Base-by-base conservation (phyloP, 2,113 vertebrate genomes). In the Microcebus lehilahytsara region DNA sequence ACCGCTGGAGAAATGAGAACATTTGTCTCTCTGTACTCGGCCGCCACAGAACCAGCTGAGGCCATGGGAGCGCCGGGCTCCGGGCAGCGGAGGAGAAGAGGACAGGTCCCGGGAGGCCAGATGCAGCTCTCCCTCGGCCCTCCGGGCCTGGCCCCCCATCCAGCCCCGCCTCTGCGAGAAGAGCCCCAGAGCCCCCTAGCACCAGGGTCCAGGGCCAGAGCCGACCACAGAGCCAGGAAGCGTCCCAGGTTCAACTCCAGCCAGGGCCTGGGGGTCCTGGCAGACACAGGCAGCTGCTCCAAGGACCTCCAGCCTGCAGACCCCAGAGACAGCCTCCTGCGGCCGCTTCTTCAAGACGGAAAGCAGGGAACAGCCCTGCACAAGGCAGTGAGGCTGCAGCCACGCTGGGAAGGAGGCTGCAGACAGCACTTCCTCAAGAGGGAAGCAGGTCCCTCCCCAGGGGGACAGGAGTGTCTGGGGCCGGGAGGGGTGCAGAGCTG, bases 11-110 rank as follows among this genome's bases (percentile, higher is more conserved):
- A 78, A 49, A 40, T 0, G 4, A 37, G 27, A 19, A 32, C 3
- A 0, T 25, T 19, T 17, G 0, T 6, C 56, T 51, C 74, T 62
- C 67, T 77, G 7, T 67, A 23, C 46, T 27, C 4, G 3, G 9
- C 49, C 62, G 1, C 10, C 4, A 6, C 71, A 1, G 13, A 62
- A 27, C 56, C 87, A 74, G 87, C 72, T 13, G 34, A 51, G 83
- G 32, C 72, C 8, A 5, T 0, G 1, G 77, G 30, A 49, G n/a
- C 46, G 60, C 83, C 10, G 37, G 75, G 80, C 67, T 69, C 49
- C 14, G 46, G 83, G 25, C 30, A 49, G 71, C 1, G 4, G 9
- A 16, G 34, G 34, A 27, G 92, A n/a, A 46, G 9, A 79, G 81
- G 71, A 12, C 74, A 37, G 84, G 10, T 58, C 13, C 16, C 6